Conservation (phyloP, 2,797 vertebrate genomes). For the Manis javanica region DNA sequence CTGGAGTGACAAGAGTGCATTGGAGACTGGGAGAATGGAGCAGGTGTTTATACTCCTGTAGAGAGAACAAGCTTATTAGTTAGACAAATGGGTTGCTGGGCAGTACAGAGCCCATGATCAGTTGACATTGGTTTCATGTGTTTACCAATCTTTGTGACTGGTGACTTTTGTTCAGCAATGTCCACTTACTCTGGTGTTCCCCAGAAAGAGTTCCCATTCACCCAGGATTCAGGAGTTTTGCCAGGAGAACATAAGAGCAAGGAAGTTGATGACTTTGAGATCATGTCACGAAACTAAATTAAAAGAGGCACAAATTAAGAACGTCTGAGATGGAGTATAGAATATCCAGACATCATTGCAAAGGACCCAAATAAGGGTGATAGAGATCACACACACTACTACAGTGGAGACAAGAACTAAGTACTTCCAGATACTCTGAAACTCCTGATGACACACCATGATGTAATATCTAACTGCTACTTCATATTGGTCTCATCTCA, state of each 20-base stretch:
- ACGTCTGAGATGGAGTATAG: neutral
- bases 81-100: neutral
- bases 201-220: neutral
- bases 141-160: neutral
- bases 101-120: neutral
- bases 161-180: neutral
- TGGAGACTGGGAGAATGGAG: neutral
- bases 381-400: too few relatives aligned
- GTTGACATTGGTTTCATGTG: accelerated
- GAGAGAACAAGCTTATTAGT: neutral
- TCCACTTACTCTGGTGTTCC: neutral
- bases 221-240: neutral
- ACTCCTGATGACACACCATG: neutral
- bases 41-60: neutral
- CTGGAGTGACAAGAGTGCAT: accelerated
- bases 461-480: neutral
- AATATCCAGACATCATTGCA: neutral
- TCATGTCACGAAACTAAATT: neutral
- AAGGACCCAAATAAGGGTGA: neutral
- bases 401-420: neutral
- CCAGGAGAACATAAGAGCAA: neutral
- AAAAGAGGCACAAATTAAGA: neutral
- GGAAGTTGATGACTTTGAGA: neutral
- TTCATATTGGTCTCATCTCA: neutral
- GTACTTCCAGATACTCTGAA: neutral